Conservation (phyloP, 2,113 vertebrate species). For the Micronisus gabar region DNA sequence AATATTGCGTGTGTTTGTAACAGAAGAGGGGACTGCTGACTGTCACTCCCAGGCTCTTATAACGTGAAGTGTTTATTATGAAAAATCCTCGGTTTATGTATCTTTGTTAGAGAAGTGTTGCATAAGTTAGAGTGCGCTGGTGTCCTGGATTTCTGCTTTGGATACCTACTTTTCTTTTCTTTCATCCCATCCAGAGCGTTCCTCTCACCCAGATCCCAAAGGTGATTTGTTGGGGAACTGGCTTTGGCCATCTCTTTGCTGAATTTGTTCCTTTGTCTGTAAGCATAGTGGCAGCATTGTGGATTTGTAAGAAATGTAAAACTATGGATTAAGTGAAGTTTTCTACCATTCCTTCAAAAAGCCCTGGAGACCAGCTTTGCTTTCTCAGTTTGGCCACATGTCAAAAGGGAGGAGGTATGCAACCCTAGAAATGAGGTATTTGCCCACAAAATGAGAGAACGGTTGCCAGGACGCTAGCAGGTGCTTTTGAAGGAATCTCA, state of each 20-base stretch:
- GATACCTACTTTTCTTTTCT: not conserved
- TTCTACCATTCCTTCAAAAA: not conserved
- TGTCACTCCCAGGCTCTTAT: not conserved
- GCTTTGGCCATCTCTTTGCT: not conserved
- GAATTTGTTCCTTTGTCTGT: not conserved
- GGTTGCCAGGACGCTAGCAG: not conserved
- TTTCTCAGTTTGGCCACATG: not conserved
- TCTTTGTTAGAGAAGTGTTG: not conserved
- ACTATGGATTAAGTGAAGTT: not conserved
- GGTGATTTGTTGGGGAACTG: not conserved
- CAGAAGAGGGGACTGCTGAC: not conserved
- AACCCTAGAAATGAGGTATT: not conserved
- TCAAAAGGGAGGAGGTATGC: not conserved
- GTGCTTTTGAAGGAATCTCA: not conserved
- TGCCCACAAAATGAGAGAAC: not conserved
- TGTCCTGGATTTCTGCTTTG: not conserved
- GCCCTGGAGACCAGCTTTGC: not conserved
- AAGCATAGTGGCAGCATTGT: not conserved
- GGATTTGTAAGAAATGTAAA: not conserved
- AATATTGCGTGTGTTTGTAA: not conserved
- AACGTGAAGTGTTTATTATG: not conserved
- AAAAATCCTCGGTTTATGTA: not conserved
- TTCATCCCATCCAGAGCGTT: not conserved
- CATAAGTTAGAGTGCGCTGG: not conserved
- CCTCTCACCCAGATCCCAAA: not conserved